A percentile compares a stretch with the other conserved stretches of the same genome.
Evolutionary conservation across 1,140 invertebrate species (phyloP).

Genomic region (Cheumatopsyche charites): DNA sequence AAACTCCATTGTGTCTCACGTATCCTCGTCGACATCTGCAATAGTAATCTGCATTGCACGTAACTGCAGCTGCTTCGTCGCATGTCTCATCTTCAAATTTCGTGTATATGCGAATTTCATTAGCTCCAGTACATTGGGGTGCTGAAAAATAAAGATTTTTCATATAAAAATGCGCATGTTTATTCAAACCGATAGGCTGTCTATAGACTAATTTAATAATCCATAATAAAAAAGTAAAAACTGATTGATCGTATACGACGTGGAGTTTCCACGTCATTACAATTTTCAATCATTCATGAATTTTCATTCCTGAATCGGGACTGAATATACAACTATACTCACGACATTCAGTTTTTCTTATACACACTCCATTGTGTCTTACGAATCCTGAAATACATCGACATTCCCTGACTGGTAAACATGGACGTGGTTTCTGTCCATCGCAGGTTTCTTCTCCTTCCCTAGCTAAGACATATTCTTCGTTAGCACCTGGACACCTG

Average conservation of each 20-base stretch:
- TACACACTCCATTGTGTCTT: conserved; percentile 25
- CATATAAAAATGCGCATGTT: neutral
- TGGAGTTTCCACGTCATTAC: neutral
- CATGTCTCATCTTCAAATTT: conserved; percentile 18
- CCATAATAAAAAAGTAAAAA: neutral
- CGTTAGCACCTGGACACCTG: conserved; percentile 3
- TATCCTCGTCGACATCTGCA: conserved; percentile 11
- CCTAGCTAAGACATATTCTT: neutral
- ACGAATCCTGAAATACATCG: conserved; percentile 26
- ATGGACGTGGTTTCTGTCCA: neutral
- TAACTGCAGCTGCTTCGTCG: neutral
- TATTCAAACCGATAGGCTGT: neutral
- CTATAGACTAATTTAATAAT: neutral
- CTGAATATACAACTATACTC: neutral
- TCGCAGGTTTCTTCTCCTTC: conserved; percentile 20
- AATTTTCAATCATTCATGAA: too few species aligned
- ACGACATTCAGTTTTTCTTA: conserved; percentile 21
- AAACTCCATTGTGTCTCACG: conserved; percentile 19
- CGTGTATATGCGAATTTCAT: conserved; percentile 17
- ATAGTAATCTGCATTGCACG: neutral
- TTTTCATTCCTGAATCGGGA: too few species aligned
- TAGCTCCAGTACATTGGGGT: neutral
- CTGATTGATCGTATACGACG: neutral
- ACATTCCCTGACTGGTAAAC: conserved; percentile 17
- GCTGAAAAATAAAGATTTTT: conserved; percentile 13